A percentile compares a stretch with the other conserved stretches of the same genome.
phyloP scores from a whole-genome alignment of 1,140 invertebrate species.

The Catajapyx aquilonaris region DNA sequence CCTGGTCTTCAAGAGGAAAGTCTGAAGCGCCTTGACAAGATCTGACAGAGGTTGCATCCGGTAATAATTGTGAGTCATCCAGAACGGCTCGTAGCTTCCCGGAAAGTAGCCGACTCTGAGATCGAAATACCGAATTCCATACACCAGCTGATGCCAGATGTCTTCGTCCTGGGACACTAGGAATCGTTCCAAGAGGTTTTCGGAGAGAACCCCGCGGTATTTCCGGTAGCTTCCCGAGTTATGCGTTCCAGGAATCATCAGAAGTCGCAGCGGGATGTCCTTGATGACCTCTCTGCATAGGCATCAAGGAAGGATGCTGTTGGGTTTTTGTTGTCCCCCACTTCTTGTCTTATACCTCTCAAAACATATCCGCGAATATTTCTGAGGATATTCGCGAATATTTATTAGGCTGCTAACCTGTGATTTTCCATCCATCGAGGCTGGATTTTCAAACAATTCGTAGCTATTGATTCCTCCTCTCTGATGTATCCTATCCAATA shows the following conservation, averaged over 20 bases:
- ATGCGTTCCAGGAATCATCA: constrained; percentile 45
- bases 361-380: no score
- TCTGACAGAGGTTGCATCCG: constrained; percentile 12
- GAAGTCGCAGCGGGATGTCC: constrained; percentile 26
- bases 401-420: no score
- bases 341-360: no score
- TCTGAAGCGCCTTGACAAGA: constrained; percentile 5
- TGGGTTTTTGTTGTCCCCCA: no score
- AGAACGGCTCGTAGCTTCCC: constrained; percentile 12
- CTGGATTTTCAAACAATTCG: constrained; percentile 34
- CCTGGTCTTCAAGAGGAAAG: constrained; percentile 8
- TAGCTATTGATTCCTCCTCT: constrained; percentile 22
- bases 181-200: constrained; percentile 25
- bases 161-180: constrained; percentile 44
- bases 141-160: constrained; percentile 53
- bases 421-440: constrained; percentile 42
- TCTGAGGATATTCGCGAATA: no score
- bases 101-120: constrained; percentile 37
- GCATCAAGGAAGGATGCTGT: constrained; percentile 2
- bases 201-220: constrained; percentile 17
- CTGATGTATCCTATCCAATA: constrained; percentile 29
- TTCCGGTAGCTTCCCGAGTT: constrained; percentile 37
- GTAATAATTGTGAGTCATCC: constrained; percentile 16
- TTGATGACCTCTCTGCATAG: constrained; percentile 25
- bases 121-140: constrained; percentile 61